phyloP scores from a whole-genome alignment of 2,888 invertebrate genomes.

The Meandrusa payeni region DNA sequence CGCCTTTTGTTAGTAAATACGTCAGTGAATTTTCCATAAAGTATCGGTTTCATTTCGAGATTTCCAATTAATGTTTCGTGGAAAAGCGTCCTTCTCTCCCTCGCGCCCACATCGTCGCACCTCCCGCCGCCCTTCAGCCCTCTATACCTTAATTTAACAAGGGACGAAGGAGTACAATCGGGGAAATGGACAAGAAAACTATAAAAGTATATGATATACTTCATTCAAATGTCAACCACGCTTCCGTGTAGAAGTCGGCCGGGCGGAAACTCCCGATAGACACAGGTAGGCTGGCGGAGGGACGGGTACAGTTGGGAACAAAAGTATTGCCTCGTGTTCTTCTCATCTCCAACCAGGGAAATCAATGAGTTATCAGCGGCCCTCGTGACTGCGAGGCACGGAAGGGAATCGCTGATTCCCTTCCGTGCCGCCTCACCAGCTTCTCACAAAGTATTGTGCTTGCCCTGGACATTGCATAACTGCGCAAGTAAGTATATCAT shows the following conservation, averaged over 20 bases:
- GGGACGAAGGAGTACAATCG: constrained; percentile 13
- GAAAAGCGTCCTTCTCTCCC: too few relatives aligned
- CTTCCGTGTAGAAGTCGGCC: constrained; percentile 18
- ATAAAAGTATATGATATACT: constrained; percentile 18
- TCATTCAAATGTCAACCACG: constrained; percentile 24
- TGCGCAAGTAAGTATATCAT: too few relatives aligned
- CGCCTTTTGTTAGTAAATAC: too few relatives aligned
- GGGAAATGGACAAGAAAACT: constrained; percentile 24
- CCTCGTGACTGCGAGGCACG: constrained; percentile 21
- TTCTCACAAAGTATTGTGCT: too few relatives aligned
- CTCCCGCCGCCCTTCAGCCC: too few relatives aligned
- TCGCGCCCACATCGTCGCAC: too few relatives aligned
- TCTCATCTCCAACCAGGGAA: not conserved
- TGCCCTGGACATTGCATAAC: too few relatives aligned
- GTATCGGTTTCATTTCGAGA: not conserved
- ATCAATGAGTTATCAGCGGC: constrained; percentile 6
- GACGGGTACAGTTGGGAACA: constrained; percentile 13
- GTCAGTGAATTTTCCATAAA: too few relatives aligned
- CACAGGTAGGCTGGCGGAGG: constrained; percentile 19
- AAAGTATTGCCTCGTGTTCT: constrained; percentile 1
- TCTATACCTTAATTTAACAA: constrained; percentile 8
- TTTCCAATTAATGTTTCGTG: constrained; percentile 5
- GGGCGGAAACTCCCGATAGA: constrained; percentile 24
- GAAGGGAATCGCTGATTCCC: too few relatives aligned
- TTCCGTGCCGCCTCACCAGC: too few relatives aligned